Base-by-base conservation (phyloP, 2,888 invertebrate species). In the Protonemura montana region DNA sequence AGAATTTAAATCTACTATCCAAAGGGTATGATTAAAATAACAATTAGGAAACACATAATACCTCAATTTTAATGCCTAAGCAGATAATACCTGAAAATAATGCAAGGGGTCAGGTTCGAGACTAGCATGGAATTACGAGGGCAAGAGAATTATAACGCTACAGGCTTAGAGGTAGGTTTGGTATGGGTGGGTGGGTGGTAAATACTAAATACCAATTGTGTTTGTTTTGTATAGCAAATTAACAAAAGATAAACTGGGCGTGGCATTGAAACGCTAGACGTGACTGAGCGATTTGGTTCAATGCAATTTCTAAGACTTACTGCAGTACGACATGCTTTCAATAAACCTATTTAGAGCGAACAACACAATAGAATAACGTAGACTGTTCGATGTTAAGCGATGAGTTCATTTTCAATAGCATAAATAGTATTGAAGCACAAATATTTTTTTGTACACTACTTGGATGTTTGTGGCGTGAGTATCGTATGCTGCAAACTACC, bases 221-320 rank as follows among this genome's bases (percentile, higher is more conserved):
- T 59, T 59, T 59, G 59, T 59, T 59, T 59, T 59, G 59, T 59
- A 59, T 21, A 59, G 59, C 59, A 59, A 59, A 59, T 59, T 59
- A 21, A 59, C 59, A 59, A 59, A 59, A 59, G 59, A 59, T 59
- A 35, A 35, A 21, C 59, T 59, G 59, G 59, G 59, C 59, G 59
- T 59, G 59, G 59, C 59, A 59, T 59, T 21, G 16, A 2, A 59
- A 59, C 59, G 59, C 21, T 59, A 41, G 59, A 13, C 21, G 59
- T 59, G 59, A 21, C 21, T 13, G 16, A 13, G 21, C 21, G 13
- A 59, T 59, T 59, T 59, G 59, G 59, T 59, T 59, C 16, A 59
- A 59, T 59, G 59, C 59, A 59, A 21, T 59, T 35, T 21, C 16
- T 59, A 13, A 59, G 59, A 59, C 59, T 10, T 59, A 59, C 59